A percentile compares a stretch with the other conserved stretches of the same genome.
Conservation (phyloP, 92 coral and sea anemone species). For the Diadumene lineata region DNA sequence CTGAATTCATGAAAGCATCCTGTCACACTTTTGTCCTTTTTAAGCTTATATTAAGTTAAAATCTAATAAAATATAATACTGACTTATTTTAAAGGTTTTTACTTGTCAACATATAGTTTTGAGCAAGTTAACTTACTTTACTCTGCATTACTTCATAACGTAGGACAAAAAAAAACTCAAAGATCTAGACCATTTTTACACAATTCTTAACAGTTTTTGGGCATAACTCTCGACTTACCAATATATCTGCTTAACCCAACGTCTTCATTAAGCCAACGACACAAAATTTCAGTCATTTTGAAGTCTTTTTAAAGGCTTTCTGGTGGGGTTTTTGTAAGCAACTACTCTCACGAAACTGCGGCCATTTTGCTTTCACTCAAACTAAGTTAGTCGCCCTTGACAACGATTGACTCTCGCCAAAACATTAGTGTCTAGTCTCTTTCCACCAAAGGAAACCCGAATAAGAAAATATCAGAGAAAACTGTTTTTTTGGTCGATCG, state of each 20-base stretch:
- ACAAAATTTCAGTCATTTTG: constrained; percentile 91
- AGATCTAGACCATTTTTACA: neutral
- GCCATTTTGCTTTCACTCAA: constrained; percentile 29
- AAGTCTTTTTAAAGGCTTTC: neutral
- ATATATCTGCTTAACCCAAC: constrained; percentile 76
- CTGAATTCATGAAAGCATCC: too few relatives aligned
- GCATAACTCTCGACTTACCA: constrained; percentile 59
- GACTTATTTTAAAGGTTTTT: too few relatives aligned
- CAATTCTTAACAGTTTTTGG: neutral
- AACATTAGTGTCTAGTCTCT: constrained; percentile 8
- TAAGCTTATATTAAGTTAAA: too few relatives aligned
- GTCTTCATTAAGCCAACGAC: constrained; percentile 98
- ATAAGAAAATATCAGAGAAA: too few relatives aligned
- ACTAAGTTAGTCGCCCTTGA: constrained; percentile 18
- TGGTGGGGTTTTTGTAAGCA: neutral
- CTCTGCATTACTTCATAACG: too few relatives aligned
- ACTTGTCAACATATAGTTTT: too few relatives aligned
- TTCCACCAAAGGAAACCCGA: neutral
- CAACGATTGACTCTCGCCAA: constrained; percentile 16
- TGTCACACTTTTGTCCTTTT: too few relatives aligned
- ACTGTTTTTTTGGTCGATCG: too few relatives aligned
- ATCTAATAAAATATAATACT: too few relatives aligned
- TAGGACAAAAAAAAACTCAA: neutral
- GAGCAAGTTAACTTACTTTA: too few relatives aligned
- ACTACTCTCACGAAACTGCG: constrained; percentile 6